Percentiles rank a stretch among this genome's conserved stretches.
Conservation (phyloP, 1,140 invertebrate genomes). For the Drosophila pallidifrons region DNA sequence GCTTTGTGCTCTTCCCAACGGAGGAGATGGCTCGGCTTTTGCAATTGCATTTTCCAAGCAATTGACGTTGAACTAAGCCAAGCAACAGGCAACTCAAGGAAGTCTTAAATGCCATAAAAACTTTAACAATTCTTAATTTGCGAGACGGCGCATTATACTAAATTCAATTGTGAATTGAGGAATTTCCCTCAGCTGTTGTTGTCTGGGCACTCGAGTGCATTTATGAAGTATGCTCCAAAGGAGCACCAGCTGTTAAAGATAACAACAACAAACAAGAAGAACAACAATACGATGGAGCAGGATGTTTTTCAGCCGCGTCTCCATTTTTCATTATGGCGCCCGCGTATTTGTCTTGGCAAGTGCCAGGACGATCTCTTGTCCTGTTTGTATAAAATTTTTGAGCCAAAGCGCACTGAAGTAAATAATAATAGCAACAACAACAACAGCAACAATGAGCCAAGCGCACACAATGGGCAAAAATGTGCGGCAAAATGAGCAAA, state of each 20-base stretch:
- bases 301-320: slow-evolving; percentile 36
- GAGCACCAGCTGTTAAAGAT: slow-evolving; percentile 22
- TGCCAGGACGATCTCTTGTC: slow-evolving; percentile 34
- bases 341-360: slow-evolving; percentile 62
- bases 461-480: slow-evolving; percentile 43
- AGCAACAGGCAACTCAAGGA: slow-evolving; percentile 41
- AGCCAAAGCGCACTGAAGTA: slow-evolving; percentile 56
- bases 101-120: not conserved
- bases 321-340: slow-evolving; percentile 70
- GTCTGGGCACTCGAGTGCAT: slow-evolving; percentile 36
- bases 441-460: not conserved
- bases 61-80: slow-evolving; percentile 35
- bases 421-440: slow-evolving; percentile 48
- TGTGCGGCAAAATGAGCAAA: slow-evolving; percentile 64
- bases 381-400: slow-evolving; percentile 50
- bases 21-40: slow-evolving; percentile 3
- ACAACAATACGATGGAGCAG: not conserved
- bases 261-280: slow-evolving; percentile 11
- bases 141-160: slow-evolving; percentile 15
- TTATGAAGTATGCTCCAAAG: slow-evolving; percentile 40
- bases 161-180: slow-evolving; percentile 48
- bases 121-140: slow-evolving; percentile 53
- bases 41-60: slow-evolving; percentile 62
- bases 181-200: slow-evolving; percentile 23
- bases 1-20: not conserved